A percentile compares a stretch with the other conserved stretches of the same genome.
Evolutionary conservation across 2,888 invertebrate genomes (phyloP).

Genomic region (Agonum fuliginosum): DNA sequence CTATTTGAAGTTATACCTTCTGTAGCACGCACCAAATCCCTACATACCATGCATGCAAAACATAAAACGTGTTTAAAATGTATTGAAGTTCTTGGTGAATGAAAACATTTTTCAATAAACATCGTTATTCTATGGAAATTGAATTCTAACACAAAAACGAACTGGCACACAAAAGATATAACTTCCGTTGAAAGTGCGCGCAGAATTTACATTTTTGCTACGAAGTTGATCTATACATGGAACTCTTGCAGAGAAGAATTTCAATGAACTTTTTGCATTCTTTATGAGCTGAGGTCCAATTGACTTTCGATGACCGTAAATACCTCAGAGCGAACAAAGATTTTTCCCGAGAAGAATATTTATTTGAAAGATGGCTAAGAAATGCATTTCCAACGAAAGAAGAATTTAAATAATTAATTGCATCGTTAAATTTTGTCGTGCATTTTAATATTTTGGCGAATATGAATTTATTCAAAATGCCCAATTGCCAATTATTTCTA

Average conservation of each 20-base stretch:
- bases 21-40: neutral
- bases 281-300: constrained; percentile 16
- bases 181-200: constrained; percentile 4
- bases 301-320: constrained; percentile 22
- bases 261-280: constrained; percentile 9
- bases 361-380: too few species aligned
- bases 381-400: too few species aligned
- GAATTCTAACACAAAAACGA: constrained; percentile 33
- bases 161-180: constrained; percentile 34
- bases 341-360: too few species aligned
- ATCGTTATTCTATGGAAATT: constrained; percentile 45
- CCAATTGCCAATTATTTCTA: too few species aligned
- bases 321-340: neutral
- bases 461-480: too few species aligned
- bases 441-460: too few species aligned
- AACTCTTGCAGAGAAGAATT: neutral
- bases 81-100: constrained; percentile 24
- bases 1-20: neutral
- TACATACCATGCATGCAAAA: constrained; percentile 24
- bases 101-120: constrained; percentile 42
- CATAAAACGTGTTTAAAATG: constrained; percentile 27
- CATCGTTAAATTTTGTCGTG: too few species aligned
- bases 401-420: too few species aligned
- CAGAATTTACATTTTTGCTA: constrained; percentile 33
- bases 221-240: constrained; percentile 8